Evolutionary conservation across 2,797 vertebrate species (phyloP), one percentile per base, ranked within the genome.

Genomic region (Bryconaethiops microstoma): DNA sequence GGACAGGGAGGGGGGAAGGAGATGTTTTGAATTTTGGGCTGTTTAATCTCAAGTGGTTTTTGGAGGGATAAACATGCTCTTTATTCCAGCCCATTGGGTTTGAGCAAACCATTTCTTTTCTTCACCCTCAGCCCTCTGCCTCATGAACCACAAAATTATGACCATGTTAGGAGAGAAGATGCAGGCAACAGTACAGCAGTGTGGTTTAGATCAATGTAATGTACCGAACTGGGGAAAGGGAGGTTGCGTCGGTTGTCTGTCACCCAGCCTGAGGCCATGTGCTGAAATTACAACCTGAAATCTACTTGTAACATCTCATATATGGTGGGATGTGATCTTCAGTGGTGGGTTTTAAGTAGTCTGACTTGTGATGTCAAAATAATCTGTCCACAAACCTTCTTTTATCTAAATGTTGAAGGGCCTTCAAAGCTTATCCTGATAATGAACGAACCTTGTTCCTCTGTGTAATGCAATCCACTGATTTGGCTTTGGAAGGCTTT

Each of bases 71-170:
- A 92, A 90, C 89, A 90, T 75, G 2, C 89, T 91, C 85, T 52
- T 76, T 90, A 89, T 90, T 92, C 82, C 82, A 90, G 88, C 88
- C 91, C 88, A 86, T 89, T 91, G 45, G 87, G 79, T 91, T 89
- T 91, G 86, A 42, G 57, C 81, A 86, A 91, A 84, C 88, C 86
- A 87, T 87, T 92, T 80, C 76, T 83, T 90, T 83, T 86, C 83
- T 89, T 85, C 75, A 83, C 84, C 86, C 82, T 91, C 83, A 83
- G 77, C 87, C 77, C 77, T 84, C 85, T 84, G 85, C 84, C 78
- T 87, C 84, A 82, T 86, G 85, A 89, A 90, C 85, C 87, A 84
- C 84, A 81, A 75, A 88, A 89, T 90, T 89, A 87, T 86, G 74
- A 86, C 82, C 82, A 87, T 83, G 84, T 89, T 72, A 71, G 77